phyloP scores from a whole-genome alignment of 2,888 invertebrate species.

The Cheilosia grossa region DNA sequence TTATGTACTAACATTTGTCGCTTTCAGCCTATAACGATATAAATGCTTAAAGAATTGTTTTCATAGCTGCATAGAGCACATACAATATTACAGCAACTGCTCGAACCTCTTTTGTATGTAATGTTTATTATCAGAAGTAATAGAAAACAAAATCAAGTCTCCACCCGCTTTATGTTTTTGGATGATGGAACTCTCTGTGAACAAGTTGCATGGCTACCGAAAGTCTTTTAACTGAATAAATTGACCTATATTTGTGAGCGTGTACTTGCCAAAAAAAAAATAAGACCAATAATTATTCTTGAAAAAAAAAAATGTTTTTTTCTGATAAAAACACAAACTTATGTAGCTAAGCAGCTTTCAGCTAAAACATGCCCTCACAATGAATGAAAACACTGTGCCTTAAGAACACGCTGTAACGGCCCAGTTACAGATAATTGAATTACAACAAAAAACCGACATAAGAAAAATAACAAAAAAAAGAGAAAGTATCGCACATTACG shows the following conservation, averaged over 20 bases:
- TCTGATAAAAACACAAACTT: slow-evolving; percentile 48
- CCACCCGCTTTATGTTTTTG: slow-evolving; percentile 69
- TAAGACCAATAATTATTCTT: slow-evolving; percentile 23
- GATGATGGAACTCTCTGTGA: slow-evolving; percentile 70
- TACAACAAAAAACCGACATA: no score
- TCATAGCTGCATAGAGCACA: slow-evolving; percentile 62
- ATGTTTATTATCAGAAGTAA: slow-evolving; percentile 30
- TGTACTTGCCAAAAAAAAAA: slow-evolving; percentile 50
- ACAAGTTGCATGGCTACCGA: slow-evolving; percentile 71
- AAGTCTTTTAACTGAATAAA: slow-evolving; percentile 32
- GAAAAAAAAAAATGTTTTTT: slow-evolving; percentile 60
- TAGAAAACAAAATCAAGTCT: slow-evolving; percentile 56
- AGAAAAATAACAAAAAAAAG: slow-evolving; percentile 5
- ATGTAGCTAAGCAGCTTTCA: slow-evolving; percentile 54
- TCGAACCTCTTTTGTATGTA: slow-evolving; percentile 44
- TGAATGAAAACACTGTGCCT: slow-evolving; percentile 53
- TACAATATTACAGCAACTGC: slow-evolving; percentile 37
- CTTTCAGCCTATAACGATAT: slow-evolving; percentile 33
- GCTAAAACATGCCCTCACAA: slow-evolving; percentile 50
- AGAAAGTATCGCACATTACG: background rate
- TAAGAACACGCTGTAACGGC: slow-evolving; percentile 32
- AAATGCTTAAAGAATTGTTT: slow-evolving; percentile 48
- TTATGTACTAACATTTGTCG: slow-evolving; percentile 42
- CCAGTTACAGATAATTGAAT: slow-evolving; percentile 7
- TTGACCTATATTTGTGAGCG: slow-evolving; percentile 60